Conservation (phyloP, 2,888 invertebrate species). For the Cataglyphis livida region DNA sequence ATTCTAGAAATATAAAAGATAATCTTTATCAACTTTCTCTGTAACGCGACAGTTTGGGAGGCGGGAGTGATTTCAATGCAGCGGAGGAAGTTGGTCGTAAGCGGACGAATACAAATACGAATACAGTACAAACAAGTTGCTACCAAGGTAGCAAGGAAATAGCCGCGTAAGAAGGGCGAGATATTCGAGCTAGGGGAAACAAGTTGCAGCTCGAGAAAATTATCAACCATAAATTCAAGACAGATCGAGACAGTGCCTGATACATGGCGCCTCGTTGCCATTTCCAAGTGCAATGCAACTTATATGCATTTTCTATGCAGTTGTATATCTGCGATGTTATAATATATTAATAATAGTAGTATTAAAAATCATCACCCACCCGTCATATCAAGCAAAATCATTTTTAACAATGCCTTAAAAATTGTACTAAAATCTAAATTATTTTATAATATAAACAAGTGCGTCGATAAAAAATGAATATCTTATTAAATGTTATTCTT, state of each 20-base stretch:
- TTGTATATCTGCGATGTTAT: constrained; percentile 31
- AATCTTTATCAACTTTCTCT: constrained; percentile 40
- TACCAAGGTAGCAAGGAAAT: constrained; percentile 44
- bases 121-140: constrained; percentile 43
- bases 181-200: constrained; percentile 56
- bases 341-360: constrained; percentile 3
- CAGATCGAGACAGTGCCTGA: constrained; percentile 58
- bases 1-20: neutral
- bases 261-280: constrained; percentile 57
- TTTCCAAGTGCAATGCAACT: constrained; percentile 59
- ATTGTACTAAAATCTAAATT: neutral
- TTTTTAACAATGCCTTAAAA: neutral
- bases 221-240: constrained; percentile 63
- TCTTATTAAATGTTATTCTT: neutral
- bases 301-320: constrained; percentile 54
- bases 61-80: constrained; percentile 50
- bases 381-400: neutral
- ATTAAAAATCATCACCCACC: constrained; percentile 12
- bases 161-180: constrained; percentile 46
- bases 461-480: neutral
- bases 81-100: constrained; percentile 44
- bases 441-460: neutral
- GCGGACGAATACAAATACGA: constrained; percentile 38
- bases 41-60: constrained; percentile 42
- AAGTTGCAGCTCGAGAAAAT: constrained; percentile 62